These are phyloP conservation scores for Drosophila flavopinicola DNA, from an alignment of 2,888 invertebrate species.

Conservation along the genomic window DNA sequence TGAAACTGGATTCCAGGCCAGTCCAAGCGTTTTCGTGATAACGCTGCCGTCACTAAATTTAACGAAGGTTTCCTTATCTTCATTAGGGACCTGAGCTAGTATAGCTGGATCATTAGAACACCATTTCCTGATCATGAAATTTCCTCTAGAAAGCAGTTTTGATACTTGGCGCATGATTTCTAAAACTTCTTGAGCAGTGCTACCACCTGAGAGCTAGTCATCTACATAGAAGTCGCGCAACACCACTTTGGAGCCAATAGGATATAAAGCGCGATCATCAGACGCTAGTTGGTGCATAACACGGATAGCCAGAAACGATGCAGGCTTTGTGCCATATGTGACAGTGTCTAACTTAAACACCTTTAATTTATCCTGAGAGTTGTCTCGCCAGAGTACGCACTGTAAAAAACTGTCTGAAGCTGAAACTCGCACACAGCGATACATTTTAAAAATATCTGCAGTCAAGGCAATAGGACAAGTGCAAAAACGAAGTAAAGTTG, in stretches of 20 bases:
- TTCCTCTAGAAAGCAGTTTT: no score
- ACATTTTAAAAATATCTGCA: background rate
- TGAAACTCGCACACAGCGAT: background rate
- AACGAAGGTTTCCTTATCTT: no score
- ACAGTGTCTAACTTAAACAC: background rate
- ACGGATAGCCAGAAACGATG: background rate
- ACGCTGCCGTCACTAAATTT: no score
- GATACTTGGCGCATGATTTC: background rate
- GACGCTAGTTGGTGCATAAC: background rate
- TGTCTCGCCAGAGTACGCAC: background rate
- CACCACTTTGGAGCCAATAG: no score
- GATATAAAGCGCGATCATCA: background rate
- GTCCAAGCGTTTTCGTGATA: no score
- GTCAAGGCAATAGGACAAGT: background rate
- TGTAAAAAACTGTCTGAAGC: background rate
- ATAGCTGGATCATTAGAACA: no score
- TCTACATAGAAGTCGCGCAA: background rate
- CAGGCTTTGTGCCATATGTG: background rate
- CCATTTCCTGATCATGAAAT: no score
- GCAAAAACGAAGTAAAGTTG: no score
- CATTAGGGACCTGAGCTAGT: no score
- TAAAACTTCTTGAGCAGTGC: background rate
- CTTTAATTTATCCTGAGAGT: background rate
- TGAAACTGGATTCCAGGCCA: no score
- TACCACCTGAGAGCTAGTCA: background rate